A percentile compares a stretch with the other conserved stretches of the same genome.
Conservation (phyloP, 2,797 vertebrate species). For the Helostoma temminkii region DNA sequence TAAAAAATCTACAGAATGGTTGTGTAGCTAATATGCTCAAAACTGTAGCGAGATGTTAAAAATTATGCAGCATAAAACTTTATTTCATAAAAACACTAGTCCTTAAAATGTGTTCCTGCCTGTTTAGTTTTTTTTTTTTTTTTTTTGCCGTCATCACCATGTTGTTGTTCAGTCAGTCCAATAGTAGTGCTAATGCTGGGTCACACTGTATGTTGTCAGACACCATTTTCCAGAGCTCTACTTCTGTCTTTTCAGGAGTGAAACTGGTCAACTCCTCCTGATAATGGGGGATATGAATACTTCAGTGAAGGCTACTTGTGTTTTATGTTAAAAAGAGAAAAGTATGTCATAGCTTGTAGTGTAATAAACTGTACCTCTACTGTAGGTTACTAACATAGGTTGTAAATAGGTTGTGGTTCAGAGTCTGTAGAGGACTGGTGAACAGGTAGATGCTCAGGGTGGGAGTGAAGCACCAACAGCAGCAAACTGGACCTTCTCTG, state of each 20-base stretch:
- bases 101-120: too few relatives aligned
- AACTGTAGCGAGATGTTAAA: neutral
- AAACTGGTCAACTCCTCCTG: slow-evolving; percentile 28
- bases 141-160: neutral
- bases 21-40: neutral
- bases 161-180: neutral
- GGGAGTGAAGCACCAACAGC: slow-evolving; percentile 5
- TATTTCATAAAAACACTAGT: neutral
- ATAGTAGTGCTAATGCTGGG: neutral
- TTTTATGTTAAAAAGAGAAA: slow-evolving; percentile 66
- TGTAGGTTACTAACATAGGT: slow-evolving; percentile 35
- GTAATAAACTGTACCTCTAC: slow-evolving; percentile 24
- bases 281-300: slow-evolving; percentile 41
- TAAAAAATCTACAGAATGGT: neutral
- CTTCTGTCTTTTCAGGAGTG: slow-evolving; percentile 58
- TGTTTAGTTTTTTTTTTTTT: neutral
- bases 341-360: slow-evolving; percentile 17
- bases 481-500: slow-evolving; percentile 1
- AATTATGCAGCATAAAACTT: neutral
- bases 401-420: neutral
- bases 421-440: neutral
- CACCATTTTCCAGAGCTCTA: slow-evolving; percentile 8
- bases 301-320: slow-evolving; percentile 68
- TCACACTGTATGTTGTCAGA: neutral
- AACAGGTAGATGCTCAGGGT: slow-evolving; percentile 21